Evolutionary conservation across 2,888 invertebrate species (phyloP).

Genomic region (Geophilus truncorum): DNA sequence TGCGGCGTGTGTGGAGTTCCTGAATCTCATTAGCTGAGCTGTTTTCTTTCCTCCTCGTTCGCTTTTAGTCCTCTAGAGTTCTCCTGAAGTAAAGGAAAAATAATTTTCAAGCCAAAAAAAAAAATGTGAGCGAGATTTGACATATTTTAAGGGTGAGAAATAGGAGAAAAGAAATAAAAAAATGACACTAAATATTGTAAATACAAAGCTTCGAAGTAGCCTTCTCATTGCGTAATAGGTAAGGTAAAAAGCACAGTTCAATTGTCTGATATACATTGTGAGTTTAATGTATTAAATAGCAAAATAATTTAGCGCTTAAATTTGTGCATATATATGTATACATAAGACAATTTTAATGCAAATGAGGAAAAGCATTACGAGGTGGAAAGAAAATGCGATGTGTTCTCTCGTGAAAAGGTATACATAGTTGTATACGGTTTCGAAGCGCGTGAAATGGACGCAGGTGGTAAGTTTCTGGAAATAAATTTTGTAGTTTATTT

Average conservation of each 20-base stretch:
- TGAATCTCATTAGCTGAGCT: constrained; percentile 14
- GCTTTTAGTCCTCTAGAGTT: not conserved
- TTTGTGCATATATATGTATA: not conserved
- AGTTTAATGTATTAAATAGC: not conserved
- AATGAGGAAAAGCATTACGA: not conserved
- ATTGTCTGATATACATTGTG: not conserved
- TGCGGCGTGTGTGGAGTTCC: not conserved
- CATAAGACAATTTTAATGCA: not conserved
- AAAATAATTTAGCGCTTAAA: not conserved
- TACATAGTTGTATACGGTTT: not conserved
- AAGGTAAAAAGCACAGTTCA: not conserved
- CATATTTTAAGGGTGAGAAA: not conserved
- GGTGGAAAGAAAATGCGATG: not conserved
- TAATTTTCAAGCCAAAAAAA: not conserved
- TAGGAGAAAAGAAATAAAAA: not conserved
- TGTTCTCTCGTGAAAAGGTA: not conserved
- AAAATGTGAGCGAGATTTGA: not conserved
- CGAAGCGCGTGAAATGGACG: not conserved
- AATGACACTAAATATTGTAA: not conserved
- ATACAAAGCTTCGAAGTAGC: not conserved
- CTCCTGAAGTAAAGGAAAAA: not conserved
- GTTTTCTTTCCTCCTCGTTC: not conserved
- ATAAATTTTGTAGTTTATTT: constrained; percentile 10
- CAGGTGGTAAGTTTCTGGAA: constrained; percentile 27
- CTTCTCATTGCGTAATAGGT: not conserved